phyloP scores from a whole-genome alignment of 2,113 vertebrate genomes.

The Chloropsis hardwickii region DNA sequence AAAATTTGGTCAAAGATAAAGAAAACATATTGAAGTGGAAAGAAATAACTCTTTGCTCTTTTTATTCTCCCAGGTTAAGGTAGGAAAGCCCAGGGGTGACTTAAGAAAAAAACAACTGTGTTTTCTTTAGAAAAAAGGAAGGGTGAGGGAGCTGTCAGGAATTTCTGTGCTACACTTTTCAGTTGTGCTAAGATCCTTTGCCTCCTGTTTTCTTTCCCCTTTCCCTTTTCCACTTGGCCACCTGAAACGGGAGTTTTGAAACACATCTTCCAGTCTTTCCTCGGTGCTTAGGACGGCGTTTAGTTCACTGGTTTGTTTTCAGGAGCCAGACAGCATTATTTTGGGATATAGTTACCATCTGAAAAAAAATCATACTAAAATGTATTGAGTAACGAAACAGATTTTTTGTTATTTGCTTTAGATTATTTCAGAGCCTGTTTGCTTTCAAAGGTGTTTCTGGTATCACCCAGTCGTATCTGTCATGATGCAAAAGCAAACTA shows the following conservation, averaged over 20 bases:
- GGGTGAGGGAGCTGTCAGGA: background rate
- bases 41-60: background rate
- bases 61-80: background rate
- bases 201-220: background rate
- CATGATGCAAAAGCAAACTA: background rate
- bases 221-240: background rate
- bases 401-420: background rate
- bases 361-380: background rate
- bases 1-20: background rate
- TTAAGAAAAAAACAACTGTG: background rate
- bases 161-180: background rate
- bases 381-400: background rate
- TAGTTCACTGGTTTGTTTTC: background rate
- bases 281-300: fast-evolving
- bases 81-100: background rate
- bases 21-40: background rate
- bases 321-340: background rate
- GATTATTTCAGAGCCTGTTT: background rate
- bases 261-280: fast-evolving
- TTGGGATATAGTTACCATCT: background rate
- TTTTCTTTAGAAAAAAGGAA: background rate
- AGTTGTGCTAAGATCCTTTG: background rate
- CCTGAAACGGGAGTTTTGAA: background rate
- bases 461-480: fast-evolving
- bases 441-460: background rate